Percentiles rank a stretch among this genome's conserved stretches.
Conservation (phyloP, 2,113 vertebrate genomes). For the Eretmochelys imbricata region DNA sequence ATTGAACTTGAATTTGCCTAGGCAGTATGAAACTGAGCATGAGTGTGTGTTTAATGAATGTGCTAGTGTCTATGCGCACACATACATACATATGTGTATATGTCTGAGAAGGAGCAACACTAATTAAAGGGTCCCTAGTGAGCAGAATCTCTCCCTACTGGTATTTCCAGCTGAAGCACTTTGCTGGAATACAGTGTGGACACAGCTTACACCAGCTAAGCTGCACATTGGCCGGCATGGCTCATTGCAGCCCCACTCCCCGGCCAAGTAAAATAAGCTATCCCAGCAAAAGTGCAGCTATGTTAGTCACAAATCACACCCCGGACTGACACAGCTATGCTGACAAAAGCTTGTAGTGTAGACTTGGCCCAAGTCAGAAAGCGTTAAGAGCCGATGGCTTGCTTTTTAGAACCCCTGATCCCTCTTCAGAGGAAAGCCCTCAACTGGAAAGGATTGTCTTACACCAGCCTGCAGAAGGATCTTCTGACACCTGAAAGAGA, state of each 20-base stretch:
- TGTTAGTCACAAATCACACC: neutral
- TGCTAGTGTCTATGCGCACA: neutral
- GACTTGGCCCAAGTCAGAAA: neutral
- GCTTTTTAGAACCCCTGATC: constrained; percentile 21
- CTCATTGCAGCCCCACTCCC: neutral
- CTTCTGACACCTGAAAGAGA: constrained; percentile 39
- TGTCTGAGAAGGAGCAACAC: neutral
- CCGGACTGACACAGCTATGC: neutral
- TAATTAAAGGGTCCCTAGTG: neutral
- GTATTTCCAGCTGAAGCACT: neutral
- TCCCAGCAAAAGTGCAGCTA: neutral
- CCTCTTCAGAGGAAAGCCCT: constrained; percentile 27
- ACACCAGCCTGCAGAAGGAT: constrained; percentile 22
- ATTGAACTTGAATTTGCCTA: neutral
- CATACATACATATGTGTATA: neutral
- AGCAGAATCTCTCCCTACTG: neutral
- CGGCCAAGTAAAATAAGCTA: neutral
- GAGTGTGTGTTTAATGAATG: neutral
- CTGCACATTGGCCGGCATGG: neutral
- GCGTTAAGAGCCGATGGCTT: neutral
- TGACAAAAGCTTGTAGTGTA: neutral
- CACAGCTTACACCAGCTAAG: neutral
- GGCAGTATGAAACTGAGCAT: neutral
- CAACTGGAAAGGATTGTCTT: constrained; percentile 2
- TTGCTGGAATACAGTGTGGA: neutral